Evolutionary conservation across 2,113 vertebrate genomes (phyloP), one percentile per base, ranked within the genome.

Genomic region (Actenoides lindsayi): DNA sequence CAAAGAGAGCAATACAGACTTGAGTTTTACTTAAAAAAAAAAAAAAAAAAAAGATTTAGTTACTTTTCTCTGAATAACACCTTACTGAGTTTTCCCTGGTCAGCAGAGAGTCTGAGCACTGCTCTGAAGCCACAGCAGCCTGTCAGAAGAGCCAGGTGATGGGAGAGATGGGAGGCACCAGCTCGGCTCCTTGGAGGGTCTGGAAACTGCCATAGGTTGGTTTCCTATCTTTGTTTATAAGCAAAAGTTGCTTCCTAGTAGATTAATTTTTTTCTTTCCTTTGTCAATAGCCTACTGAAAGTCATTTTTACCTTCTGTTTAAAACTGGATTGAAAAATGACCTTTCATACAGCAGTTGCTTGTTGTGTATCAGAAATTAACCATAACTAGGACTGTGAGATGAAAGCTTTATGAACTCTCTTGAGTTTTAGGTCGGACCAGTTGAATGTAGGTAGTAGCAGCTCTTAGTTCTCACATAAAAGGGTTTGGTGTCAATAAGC

Each of bases 281-380:
- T 63, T 65, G 10, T 12, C 30, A 9, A 7, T 27, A 75, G 51
- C 20, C 19, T 46, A 8, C 70, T 62, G 62, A 25, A 67, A 70
- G 25, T 13, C 51, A 13, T n/a, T 78, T 53, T n/a, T 24, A 67
- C 14, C 14, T 67, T 48, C 1, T 1, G 8, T 53, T 64, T 33
- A 5, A 51, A 48, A 11, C 30, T 48, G 62, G 35, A 5, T 53
- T 28, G 48, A 48, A 39, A 54, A 67, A 18, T 31, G 41, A 31
- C 41, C 20, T 71, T 75, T 25, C 31, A 9, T 75, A 53, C 17
- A 35, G 46, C 37, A 42, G 30, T n/a, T 74, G 20, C 6, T 60
- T 0, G 0, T 13, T 2, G 1, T 46, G 30, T 18, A 9, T 62
- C 20, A 33, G 5, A 48, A 59, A 11, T 10, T 19, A 42, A 13